A percentile compares a stretch with the other conserved stretches of the same genome.
phyloP scores from a whole-genome alignment of 2,113 vertebrate genomes.

The Eudyptes chrysolophus region DNA sequence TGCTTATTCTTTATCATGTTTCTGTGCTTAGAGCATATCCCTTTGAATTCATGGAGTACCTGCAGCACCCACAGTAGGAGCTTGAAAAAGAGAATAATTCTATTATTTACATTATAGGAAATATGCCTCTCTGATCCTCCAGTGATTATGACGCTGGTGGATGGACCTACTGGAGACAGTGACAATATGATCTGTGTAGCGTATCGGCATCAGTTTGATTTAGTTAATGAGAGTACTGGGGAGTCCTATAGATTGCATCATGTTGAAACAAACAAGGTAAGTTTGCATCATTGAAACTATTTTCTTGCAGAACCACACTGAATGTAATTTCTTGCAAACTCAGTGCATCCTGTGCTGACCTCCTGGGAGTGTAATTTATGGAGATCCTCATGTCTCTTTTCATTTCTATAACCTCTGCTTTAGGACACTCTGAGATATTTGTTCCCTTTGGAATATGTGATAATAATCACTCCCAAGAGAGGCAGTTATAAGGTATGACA shows the following conservation, averaged over 20 bases:
- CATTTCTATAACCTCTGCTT: not conserved
- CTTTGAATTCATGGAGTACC: not conserved
- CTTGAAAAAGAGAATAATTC: not conserved
- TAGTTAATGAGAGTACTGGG: conserved; percentile 96
- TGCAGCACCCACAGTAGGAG: not conserved
- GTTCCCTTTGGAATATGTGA: not conserved
- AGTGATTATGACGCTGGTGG: conserved; percentile 91
- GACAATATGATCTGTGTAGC: conserved; percentile 99
- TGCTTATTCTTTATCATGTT: not conserved
- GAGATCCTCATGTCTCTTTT: not conserved
- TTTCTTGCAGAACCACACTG: not conserved
- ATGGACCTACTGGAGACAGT: conserved; percentile 92
- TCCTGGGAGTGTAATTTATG: not conserved
- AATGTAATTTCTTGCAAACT: not conserved
- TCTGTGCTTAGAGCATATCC: not conserved
- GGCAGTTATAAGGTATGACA: not conserved
- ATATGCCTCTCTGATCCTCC: conserved; percentile 96
- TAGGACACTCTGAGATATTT: not conserved
- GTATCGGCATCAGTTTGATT: conserved; percentile 95
- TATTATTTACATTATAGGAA: conserved; percentile 75
- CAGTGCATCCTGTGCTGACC: not conserved
- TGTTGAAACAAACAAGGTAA: conserved; percentile 91
- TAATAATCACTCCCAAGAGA: not conserved
- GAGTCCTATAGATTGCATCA: conserved; percentile 92
- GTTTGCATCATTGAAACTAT: not conserved